A percentile compares a stretch with the other conserved stretches of the same genome.
Conservation (phyloP, 2,888 invertebrate species). For the Meiosimyza decipiens region DNA sequence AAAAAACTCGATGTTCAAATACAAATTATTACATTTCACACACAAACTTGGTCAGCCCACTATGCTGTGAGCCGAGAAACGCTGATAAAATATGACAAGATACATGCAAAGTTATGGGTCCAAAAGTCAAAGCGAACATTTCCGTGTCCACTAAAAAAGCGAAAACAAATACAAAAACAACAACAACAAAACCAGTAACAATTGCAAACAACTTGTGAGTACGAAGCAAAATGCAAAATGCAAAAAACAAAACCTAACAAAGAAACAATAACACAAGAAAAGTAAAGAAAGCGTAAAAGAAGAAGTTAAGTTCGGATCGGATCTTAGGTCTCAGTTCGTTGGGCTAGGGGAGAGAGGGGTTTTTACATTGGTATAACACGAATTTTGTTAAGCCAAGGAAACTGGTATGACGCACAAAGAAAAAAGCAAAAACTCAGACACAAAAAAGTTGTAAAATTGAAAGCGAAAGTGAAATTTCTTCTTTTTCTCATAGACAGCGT, state of each 20-base stretch:
- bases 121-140: slow-evolving; percentile 46
- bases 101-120: slow-evolving; percentile 9
- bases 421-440: slow-evolving; percentile 24
- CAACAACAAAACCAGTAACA: slow-evolving; percentile 17
- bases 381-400: slow-evolving; percentile 24
- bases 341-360: neutral
- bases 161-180: slow-evolving; percentile 19
- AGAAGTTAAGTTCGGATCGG: neutral
- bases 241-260: slow-evolving; percentile 55
- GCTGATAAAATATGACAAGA: too few species aligned
- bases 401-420: slow-evolving; percentile 22
- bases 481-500: slow-evolving; percentile 46
- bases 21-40: slow-evolving; percentile 8
- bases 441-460: slow-evolving; percentile 46
- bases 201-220: neutral
- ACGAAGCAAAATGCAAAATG: slow-evolving; percentile 63
- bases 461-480: slow-evolving; percentile 67
- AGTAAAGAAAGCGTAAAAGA: neutral
- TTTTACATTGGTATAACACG: neutral
- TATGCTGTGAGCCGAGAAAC: too few species aligned
- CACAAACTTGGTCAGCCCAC: neutral
- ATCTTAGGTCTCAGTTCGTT: too few species aligned
- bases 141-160: slow-evolving; percentile 39
- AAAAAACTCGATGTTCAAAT: neutral
- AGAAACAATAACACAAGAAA: slow-evolving; percentile 39